Base-by-base conservation (phyloP, 1,140 invertebrate genomes). In the Homarus americanus region DNA sequence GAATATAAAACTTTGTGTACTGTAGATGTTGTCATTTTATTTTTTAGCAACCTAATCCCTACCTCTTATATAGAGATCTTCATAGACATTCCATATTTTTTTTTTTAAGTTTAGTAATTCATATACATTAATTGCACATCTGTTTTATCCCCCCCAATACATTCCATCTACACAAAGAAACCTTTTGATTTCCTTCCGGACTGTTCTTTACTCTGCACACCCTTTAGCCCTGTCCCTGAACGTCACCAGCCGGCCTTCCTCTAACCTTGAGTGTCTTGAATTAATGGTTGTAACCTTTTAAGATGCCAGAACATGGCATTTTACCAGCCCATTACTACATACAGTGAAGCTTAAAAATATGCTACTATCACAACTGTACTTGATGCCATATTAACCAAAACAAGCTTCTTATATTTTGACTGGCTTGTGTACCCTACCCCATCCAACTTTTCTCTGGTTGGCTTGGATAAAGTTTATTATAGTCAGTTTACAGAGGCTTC, bases 241-340 rank as follows among this genome's bases (percentile, higher is more conserved):
- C 63, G 63, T 66, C 63, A 32, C 63, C 63, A 66, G 63, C 63
- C 63, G 28, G 63, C 63, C 63, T 66, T 66, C 63, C 63, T 66
- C 63, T 66, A 66, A 10, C 63, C 63, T 66, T 66, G 24, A 66
- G 63, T 66, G 63, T 66, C n/a, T 66, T 66, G 63, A 66, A 66
- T 66, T 66, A 66, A 66, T 66, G 63, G 20, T 28, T 66, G 63
- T n/a, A 20, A 66, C 24, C 63, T 66, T 66, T 66, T n/a, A 66
- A 66, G n/a, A 66, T 66, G 20, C 24, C 63, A 28, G 24, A 66
- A 28, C 63, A 66, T 28, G 5, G 20, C 28, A 32, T 66, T 66
- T 66, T 66, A n/a, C n/a, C 63, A 66, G 20, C 24, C 63, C 63
- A 66, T 66, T n/a, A 66, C 3, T n/a, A 66, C 63, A 24, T 66